A percentile compares a stretch with the other conserved stretches of the same genome.
Evolutionary conservation across 2,113 vertebrate species (phyloP).

Genomic region (Tragelaphus strepsiceros): DNA sequence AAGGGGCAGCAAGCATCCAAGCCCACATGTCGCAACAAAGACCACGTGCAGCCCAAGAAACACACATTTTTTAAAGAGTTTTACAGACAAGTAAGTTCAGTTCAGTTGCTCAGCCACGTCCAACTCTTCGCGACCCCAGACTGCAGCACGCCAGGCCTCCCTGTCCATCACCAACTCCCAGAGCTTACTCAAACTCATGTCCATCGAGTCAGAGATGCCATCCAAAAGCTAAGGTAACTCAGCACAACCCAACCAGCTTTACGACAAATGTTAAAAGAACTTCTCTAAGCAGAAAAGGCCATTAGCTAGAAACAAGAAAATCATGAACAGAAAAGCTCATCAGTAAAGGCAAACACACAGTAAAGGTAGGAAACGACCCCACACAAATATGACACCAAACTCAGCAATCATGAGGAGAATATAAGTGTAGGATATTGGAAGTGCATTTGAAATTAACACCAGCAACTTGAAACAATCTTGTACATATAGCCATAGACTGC

Average conservation of each 20-base stretch:
- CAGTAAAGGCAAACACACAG: neutral
- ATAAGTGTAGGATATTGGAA: neutral
- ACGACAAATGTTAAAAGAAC: neutral
- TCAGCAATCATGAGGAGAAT: neutral
- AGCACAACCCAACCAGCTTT: neutral
- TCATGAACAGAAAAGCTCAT: neutral
- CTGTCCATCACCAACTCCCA: neutral
- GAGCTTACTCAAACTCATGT: neutral
- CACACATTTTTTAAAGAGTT: neutral
- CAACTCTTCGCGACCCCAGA: neutral
- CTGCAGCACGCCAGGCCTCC: neutral
- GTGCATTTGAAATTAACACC: neutral
- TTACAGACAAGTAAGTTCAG: neutral
- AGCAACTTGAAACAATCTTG: neutral
- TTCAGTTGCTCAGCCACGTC: neutral
- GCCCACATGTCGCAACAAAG: accelerated
- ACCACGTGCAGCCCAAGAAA: neutral
- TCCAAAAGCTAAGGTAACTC: neutral
- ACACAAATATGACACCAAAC: neutral
- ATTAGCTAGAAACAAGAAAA: neutral
- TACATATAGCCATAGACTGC: neutral
- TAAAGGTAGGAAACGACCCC: neutral
- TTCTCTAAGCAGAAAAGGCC: neutral
- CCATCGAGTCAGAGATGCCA: neutral
- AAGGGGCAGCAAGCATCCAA: neutral